phyloP scores from a whole-genome alignment of 2,797 vertebrate species.

The Dryobates pubescens region DNA sequence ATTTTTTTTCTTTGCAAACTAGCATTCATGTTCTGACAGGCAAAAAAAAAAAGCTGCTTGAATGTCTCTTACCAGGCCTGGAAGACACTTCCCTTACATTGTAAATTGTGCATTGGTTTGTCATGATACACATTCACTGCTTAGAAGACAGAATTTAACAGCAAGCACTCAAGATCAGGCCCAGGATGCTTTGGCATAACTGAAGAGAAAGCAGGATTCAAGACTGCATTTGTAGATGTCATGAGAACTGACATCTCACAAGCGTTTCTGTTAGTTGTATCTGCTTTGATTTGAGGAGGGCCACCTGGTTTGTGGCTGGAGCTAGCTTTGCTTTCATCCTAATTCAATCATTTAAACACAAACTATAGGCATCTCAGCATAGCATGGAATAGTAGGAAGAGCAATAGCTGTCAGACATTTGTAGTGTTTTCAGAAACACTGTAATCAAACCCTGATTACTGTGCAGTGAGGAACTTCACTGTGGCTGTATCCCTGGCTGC shows the following conservation, averaged over 20 bases:
- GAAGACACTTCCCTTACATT: background rate
- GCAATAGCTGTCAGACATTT: background rate
- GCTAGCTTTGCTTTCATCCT: constrained; percentile 43
- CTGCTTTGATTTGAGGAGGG: constrained; percentile 43
- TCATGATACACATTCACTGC: background rate
- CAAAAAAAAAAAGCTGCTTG: constrained; percentile 12
- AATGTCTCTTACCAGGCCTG: background rate
- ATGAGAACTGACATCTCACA: background rate
- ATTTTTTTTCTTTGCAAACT: background rate
- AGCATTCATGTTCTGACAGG: background rate
- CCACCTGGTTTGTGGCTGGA: constrained; percentile 36
- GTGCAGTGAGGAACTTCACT: background rate
- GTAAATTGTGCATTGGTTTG: background rate
- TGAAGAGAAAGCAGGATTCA: background rate
- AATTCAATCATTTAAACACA: constrained; percentile 5
- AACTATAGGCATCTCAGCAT: background rate
- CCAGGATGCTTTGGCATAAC: background rate
- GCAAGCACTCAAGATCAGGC: background rate
- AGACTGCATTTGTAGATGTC: constrained; percentile 24
- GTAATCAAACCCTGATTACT: background rate
- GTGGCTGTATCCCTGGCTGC: background rate
- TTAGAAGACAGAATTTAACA: background rate
- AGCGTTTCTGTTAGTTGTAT: constrained; percentile 21
- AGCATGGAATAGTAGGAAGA: background rate
- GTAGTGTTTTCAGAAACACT: background rate